phyloP scores from a whole-genome alignment of 2,888 invertebrate genomes.

The Xiphydria camelus region DNA sequence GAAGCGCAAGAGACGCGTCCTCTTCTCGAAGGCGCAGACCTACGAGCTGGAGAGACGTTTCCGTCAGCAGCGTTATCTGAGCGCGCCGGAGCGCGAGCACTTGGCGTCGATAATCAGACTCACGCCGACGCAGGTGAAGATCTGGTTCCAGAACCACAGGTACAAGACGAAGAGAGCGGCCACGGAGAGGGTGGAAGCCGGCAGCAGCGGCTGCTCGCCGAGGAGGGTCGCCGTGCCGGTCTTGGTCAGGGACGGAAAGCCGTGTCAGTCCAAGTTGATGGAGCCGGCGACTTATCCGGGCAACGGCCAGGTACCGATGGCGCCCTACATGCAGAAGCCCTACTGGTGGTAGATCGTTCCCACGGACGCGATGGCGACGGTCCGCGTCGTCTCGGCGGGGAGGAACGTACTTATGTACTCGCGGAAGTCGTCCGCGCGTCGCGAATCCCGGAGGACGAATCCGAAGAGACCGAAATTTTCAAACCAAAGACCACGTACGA shows the following conservation, averaged over 20 bases:
- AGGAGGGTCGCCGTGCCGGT: conserved; percentile 93
- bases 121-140: conserved; percentile 97
- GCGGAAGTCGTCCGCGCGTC: too few relatives aligned
- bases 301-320: conserved; percentile 49
- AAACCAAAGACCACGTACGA: too few relatives aligned
- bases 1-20: conserved; percentile 91
- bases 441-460: too few relatives aligned
- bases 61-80: conserved; percentile 93
- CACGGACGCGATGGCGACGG: too few relatives aligned
- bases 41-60: conserved; percentile 94
- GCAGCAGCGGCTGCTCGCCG: conserved; percentile 75
- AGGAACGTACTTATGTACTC: too few relatives aligned
- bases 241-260: conserved; percentile 91
- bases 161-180: conserved; percentile 99
- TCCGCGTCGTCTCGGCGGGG: too few relatives aligned
- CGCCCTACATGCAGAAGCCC: conserved; percentile 51
- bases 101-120: conserved; percentile 91
- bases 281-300: conserved; percentile 37
- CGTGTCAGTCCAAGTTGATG: conserved; percentile 66
- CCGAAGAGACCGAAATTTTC: background rate
- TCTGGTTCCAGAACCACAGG: conserved; percentile 98
- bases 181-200: conserved; percentile 80
- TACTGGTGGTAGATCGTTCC: conserved; percentile 67
- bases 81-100: conserved; percentile 97
- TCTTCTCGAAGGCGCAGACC: conserved; percentile 97